These are phyloP conservation scores for Polietes domitor DNA, from an alignment of 2,888 invertebrate species.

Conservation along the genomic window DNA sequence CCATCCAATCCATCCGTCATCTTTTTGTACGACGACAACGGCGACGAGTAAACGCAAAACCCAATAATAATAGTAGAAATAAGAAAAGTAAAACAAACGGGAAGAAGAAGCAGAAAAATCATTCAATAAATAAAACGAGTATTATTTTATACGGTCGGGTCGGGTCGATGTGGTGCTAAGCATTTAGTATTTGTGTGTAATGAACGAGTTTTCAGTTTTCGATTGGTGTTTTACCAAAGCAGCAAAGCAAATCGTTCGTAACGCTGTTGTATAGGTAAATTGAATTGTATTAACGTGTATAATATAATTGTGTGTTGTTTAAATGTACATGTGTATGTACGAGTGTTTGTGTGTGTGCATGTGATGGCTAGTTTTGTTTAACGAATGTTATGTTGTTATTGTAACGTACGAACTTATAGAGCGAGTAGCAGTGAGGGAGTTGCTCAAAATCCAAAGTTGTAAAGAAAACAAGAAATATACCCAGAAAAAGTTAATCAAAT, in stretches of 20 bases:
- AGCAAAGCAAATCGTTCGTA: not conserved
- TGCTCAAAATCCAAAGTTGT: not conserved
- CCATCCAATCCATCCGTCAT: constrained; percentile 36
- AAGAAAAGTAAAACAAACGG: constrained; percentile 11
- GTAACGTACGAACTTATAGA: not conserved
- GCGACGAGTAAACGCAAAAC: constrained; percentile 8
- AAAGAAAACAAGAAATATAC: not conserved
- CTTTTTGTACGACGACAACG: constrained; percentile 12
- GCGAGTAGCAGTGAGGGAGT: not conserved
- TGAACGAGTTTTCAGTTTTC: constrained; percentile 31
- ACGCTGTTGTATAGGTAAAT: not conserved
- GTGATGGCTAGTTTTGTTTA: not conserved
- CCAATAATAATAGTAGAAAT: not conserved
- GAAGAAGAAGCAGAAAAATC: constrained; percentile 9
- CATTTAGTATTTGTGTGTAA: constrained; percentile 6
- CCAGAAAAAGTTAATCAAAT: not conserved
- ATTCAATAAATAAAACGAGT: constrained; percentile 34
- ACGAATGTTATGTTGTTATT: not conserved
- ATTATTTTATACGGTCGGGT: constrained; percentile 5
- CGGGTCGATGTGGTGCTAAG: not conserved
- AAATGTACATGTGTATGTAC: not conserved
- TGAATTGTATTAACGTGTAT: not conserved
- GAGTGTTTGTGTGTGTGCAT: too few relatives aligned
- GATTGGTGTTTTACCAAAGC: not conserved
- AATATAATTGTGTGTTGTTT: constrained; percentile 15